Conservation (phyloP, 2,113 vertebrate species). For the Hymenochirus boettgeri region DNA sequence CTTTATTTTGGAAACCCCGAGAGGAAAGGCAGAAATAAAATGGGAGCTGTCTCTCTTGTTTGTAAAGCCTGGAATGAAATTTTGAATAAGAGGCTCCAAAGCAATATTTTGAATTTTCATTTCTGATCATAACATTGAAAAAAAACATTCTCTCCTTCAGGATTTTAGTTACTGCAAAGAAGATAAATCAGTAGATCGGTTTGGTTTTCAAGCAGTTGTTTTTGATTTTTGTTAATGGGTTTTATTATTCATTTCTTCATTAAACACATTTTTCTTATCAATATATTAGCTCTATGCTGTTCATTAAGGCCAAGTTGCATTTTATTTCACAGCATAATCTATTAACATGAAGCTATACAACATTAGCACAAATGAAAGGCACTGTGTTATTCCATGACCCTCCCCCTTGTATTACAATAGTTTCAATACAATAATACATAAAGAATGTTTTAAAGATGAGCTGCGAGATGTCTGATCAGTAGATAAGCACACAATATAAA, state of each 20-base stretch:
- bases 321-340: not conserved
- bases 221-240: not conserved
- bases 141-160: slow-evolving; percentile 24
- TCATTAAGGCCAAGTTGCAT: slow-evolving; percentile 1
- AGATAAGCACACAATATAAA: too few relatives aligned
- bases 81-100: slow-evolving; percentile 20
- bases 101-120: slow-evolving; percentile 22
- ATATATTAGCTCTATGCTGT: slow-evolving; percentile 21
- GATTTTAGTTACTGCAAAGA: slow-evolving; percentile 11
- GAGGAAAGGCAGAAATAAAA: too few relatives aligned
- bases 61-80: slow-evolving; percentile 39
- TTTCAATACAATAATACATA: too few relatives aligned
- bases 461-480: too few relatives aligned
- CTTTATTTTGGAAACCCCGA: too few relatives aligned
- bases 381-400: too few relatives aligned
- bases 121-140: slow-evolving; percentile 12
- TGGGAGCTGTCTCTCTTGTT: too few relatives aligned
- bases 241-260: slow-evolving; percentile 14
- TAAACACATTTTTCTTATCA: slow-evolving; percentile 21
- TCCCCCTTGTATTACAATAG: too few relatives aligned
- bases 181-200: slow-evolving; percentile 14
- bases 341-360: too few relatives aligned
- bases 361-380: too few relatives aligned
- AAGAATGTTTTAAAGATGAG: too few relatives aligned
- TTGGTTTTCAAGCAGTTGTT: too few relatives aligned